These are phyloP conservation scores for Teleopsis dalmanni DNA, from an alignment of 1,140 invertebrate genomes.

Conservation along the genomic window DNA sequence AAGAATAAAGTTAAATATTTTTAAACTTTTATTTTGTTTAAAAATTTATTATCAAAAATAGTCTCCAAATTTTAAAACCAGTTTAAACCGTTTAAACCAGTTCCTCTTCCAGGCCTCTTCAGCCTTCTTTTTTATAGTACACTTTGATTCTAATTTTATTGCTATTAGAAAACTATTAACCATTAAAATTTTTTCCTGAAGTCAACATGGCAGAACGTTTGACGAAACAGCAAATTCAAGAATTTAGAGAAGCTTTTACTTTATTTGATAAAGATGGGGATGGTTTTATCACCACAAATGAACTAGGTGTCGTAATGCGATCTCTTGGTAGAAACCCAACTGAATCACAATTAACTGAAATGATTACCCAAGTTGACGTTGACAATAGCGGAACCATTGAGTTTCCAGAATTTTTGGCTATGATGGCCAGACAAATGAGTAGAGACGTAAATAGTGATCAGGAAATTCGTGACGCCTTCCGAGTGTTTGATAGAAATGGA, in stretches of 20 bases:
- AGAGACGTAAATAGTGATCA: constrained; percentile 80
- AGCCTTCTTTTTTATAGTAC: too few relatives aligned
- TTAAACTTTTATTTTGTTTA: too few relatives aligned
- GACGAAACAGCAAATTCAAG: constrained; percentile 44
- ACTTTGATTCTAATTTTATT: too few relatives aligned
- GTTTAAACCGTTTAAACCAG: too few relatives aligned
- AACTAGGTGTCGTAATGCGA: constrained; percentile 81
- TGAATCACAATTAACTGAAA: constrained; percentile 79
- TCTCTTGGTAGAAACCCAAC: constrained; percentile 74
- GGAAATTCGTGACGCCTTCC: constrained; percentile 78
- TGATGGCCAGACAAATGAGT: constrained; percentile 93
- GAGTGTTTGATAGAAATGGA: too few relatives aligned
- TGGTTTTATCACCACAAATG: constrained; percentile 80
- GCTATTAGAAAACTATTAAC: too few relatives aligned
- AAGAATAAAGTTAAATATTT: too few relatives aligned
- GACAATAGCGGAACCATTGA: constrained; percentile 86
- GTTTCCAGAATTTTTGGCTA: constrained; percentile 87
- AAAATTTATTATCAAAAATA: too few relatives aligned
- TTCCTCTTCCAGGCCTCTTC: too few relatives aligned
- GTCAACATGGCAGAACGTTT: background rate
- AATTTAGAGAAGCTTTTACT: constrained; percentile 90
- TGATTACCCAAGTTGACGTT: constrained; percentile 80
- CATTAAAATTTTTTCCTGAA: too few relatives aligned
- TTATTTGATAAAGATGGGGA: constrained; percentile 90
- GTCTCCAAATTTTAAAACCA: too few relatives aligned